Conservation (phyloP, 2,113 vertebrate species). For the Panthera leo region DNA sequence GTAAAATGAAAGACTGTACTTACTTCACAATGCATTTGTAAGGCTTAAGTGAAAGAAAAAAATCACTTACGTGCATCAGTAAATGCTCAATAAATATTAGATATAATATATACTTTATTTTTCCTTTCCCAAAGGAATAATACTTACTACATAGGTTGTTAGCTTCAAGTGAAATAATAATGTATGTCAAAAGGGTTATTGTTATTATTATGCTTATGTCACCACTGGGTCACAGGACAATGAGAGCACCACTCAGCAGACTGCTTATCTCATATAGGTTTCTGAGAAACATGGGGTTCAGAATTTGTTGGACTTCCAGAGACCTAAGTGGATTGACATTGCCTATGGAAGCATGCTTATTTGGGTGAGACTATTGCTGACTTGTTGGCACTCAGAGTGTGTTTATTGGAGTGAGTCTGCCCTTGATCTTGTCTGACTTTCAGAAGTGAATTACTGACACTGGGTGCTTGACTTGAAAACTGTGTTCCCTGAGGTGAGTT, state of each 20-base stretch:
- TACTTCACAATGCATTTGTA: not conserved
- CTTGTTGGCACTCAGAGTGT: not conserved
- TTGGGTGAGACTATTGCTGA: not conserved
- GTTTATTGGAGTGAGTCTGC: not conserved
- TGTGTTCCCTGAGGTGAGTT: not conserved
- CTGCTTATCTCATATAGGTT: not conserved
- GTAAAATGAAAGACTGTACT: not conserved
- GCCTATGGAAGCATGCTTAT: not conserved
- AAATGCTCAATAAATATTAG: not conserved
- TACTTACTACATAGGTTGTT: too few species aligned
- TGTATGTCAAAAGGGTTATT: not conserved
- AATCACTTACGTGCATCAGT: not conserved
- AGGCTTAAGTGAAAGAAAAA: not conserved
- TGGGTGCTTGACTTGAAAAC: not conserved
- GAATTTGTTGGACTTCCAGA: not conserved
- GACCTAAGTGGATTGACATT: not conserved
- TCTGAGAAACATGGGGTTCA: not conserved
- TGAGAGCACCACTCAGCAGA: not conserved
- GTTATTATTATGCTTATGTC: not conserved
- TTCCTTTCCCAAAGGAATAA: not conserved
- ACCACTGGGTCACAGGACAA: not conserved
- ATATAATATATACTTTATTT: too few species aligned
- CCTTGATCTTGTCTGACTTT: not conserved
- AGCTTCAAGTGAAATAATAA: not conserved
- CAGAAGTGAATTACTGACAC: not conserved